phyloP scores from a whole-genome alignment of 2,888 invertebrate species.

The Scaptomyza caliginosa region DNA sequence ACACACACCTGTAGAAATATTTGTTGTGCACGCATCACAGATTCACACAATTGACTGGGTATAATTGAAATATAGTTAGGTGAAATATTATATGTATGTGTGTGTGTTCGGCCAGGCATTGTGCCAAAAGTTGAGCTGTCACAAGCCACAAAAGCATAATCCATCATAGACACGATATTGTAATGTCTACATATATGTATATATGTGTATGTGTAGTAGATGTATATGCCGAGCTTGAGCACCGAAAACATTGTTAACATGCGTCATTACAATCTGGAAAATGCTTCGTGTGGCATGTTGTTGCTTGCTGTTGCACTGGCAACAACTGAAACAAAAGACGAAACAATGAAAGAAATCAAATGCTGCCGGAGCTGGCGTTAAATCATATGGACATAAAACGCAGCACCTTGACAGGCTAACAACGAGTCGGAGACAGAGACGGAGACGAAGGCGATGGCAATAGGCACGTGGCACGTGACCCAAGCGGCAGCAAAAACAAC shows the following conservation, averaged over 20 bases:
- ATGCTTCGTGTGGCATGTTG: conserved; percentile 46
- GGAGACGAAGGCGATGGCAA: conserved; percentile 26
- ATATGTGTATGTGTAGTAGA: background rate
- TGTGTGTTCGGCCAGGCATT: conserved; percentile 7
- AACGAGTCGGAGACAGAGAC: background rate
- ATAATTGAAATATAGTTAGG: conserved; percentile 57
- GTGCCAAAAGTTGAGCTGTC: conserved; percentile 52
- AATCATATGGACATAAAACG: conserved; percentile 75
- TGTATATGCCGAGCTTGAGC: conserved; percentile 20
- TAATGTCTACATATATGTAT: conserved; percentile 47
- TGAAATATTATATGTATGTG: conserved; percentile 8
- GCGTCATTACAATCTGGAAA: conserved; percentile 81
- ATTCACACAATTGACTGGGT: conserved; percentile 62
- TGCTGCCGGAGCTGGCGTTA: conserved; percentile 61
- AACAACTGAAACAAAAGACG: conserved; percentile 45
- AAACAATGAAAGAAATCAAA: conserved; percentile 63
- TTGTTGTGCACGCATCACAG: conserved; percentile 46
- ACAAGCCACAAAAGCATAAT: conserved; percentile 66
- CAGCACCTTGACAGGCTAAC: conserved; percentile 68
- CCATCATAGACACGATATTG: conserved; percentile 67
- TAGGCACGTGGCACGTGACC: conserved; percentile 67
- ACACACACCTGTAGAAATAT: conserved; percentile 8
- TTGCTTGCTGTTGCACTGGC: conserved; percentile 12
- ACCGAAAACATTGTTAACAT: conserved; percentile 77
- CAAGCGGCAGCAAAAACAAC: conserved; percentile 39